Base-by-base conservation (phyloP, 2,888 invertebrate genomes). In the Ophion ellenae region DNA sequence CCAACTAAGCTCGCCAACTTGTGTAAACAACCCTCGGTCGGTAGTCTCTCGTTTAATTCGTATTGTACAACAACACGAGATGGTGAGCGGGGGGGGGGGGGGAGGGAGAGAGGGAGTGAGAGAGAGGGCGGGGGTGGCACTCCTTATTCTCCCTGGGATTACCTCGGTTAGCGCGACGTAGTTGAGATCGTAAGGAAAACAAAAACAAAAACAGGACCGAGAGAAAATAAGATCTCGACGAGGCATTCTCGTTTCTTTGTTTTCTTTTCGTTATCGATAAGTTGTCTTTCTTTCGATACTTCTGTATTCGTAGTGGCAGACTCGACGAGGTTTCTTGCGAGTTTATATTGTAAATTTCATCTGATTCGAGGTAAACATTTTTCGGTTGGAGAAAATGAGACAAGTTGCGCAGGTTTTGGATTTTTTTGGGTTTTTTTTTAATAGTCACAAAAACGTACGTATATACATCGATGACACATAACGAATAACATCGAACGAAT, bases 401-500 rank as follows among this genome's bases (percentile, higher is more conserved):
- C 32, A 0, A 32, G 32, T 32, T 11, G 2, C 2, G 5, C 11
- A 1, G 45, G 7, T 69, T 45, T 24, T 47, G 11, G 36, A 3
- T 67, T 11, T 6, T 28, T 28, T 28, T 17, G 5, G 53, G 20
- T 36, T 61, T 64, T 59, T 73, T 45, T n/a, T 73, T 17, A 36
- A 73, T 63, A 64, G 32, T 79, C 64, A 69, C 59, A 14, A 36
- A 64, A 40, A 70, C 24, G 28, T 81, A 67, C 28, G 53, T 86
- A 74, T 87, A 81, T 86, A 88, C 86, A 86, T 84, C 75, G 82
- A 87, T 87, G 78, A 85, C 53, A 53, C 86, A 86, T 59, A 74
- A 66, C 67, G 74, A 64, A 85, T 84, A 77, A 88, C 87, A 88
- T 88, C 82, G 81, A 86, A 81, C 80, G 86, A 87, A 79, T 9